Conservation (phyloP, 1,140 invertebrate genomes). For the Octopus sinensis region DNA sequence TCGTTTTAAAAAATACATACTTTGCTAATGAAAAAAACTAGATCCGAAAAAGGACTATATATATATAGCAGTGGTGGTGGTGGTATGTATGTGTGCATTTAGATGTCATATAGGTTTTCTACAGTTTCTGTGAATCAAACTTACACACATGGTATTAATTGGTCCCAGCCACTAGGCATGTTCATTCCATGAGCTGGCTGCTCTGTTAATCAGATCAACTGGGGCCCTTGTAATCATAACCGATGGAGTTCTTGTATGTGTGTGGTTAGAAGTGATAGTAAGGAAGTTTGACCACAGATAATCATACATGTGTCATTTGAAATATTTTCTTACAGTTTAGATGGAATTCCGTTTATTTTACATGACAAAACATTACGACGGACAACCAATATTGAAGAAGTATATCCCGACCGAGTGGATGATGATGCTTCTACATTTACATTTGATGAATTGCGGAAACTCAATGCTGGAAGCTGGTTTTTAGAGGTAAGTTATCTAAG, state of each 20-base stretch:
- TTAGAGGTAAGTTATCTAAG: slow-evolving; percentile 34
- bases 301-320: neutral
- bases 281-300: neutral
- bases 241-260: neutral
- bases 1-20: too few relatives aligned
- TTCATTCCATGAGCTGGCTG: neutral
- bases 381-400: too few relatives aligned
- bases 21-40: too few relatives aligned
- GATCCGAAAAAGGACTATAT: too few relatives aligned
- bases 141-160: rapidly evolving
- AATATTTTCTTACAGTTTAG: slow-evolving; percentile 36
- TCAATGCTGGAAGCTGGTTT: slow-evolving; percentile 51
- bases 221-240: neutral
- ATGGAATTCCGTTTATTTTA: slow-evolving; percentile 48
- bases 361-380: too few relatives aligned
- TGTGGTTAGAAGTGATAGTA: too few relatives aligned
- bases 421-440: slow-evolving; percentile 36
- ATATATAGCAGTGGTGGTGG: too few relatives aligned
- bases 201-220: neutral
- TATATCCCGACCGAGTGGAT: slow-evolving; percentile 35
- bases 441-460: slow-evolving; percentile 38
- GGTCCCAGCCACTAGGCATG: neutral
- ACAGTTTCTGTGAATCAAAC: rapidly evolving
- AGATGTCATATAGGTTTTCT: too few relatives aligned
- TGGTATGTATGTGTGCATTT: too few relatives aligned